Conservation (phyloP, 2,888 invertebrate genomes). For the Tenthredo scrophulariae region DNA sequence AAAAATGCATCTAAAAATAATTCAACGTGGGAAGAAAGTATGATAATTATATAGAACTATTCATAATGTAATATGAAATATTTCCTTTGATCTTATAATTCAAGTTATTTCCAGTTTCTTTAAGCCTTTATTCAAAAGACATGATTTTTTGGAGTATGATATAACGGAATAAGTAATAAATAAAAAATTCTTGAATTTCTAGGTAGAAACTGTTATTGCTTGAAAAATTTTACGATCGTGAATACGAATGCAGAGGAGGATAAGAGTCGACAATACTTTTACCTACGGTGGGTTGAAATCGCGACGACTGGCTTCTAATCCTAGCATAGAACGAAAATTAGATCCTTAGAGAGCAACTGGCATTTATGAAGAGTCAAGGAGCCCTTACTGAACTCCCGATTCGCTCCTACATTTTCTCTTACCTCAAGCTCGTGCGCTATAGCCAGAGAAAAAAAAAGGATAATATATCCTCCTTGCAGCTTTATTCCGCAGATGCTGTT, state of each 20-base stretch:
- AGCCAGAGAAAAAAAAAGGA: neutral
- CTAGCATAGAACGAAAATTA: conserved; percentile 74
- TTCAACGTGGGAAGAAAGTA: neutral
- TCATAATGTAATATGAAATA: neutral
- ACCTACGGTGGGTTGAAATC: conserved; percentile 52
- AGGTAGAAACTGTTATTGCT: neutral
- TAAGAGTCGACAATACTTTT: conserved; percentile 45
- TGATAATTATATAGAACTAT: neutral
- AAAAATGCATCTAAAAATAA: neutral
- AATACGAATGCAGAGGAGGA: neutral
- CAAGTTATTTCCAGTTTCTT: neutral
- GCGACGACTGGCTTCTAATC: conserved; percentile 70
- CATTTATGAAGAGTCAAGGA: conserved; percentile 62
- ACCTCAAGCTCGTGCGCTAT: neutral
- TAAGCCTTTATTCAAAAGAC: neutral
- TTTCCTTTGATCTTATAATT: neutral
- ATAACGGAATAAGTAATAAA: neutral
- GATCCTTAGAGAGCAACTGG: conserved; percentile 68
- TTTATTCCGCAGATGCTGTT: neutral
- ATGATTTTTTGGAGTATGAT: neutral
- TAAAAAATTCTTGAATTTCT: neutral
- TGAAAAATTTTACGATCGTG: neutral
- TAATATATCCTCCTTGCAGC: neutral
- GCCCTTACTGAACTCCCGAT: conserved; percentile 60
- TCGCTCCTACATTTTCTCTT: conserved; percentile 43